Evolutionary conservation across 35 echinoderm and acorn worm species (phyloP), one percentile per base, ranked within the genome.

Genomic region (Patiria miniata): DNA sequence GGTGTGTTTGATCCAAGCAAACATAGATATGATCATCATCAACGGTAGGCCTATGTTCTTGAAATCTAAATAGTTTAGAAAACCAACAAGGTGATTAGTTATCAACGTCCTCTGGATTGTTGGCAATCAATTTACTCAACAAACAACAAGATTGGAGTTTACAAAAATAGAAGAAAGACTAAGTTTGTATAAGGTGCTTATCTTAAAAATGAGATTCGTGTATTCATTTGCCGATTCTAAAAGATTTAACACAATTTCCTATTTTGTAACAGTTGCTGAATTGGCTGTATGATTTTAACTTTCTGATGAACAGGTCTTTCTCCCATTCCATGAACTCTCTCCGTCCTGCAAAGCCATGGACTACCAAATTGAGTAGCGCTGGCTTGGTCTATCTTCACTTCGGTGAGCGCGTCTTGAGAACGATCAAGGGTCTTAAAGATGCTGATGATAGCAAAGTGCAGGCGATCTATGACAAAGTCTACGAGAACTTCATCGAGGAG

Each of bases 401-500:
- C 77, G 96, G 93, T 16, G 86, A 92, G 33, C 56, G 87, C 51
- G 79, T 99, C 14, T 60, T 99, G 21, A 23, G 81, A 33, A 38
- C 78, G 28, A 56, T 92, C 32, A 83, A 92, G 39, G 83, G 78
- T 39, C 19, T 73, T 26, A n/a, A 56, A 1, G 56, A 61, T 32
- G 53, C 61, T 0, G 85, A 90, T 77, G 77, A 95, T 16, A 39
- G 14, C 4, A 86, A 86, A 16, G 52, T 89, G n/a, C 37, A 47
- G 55, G 86, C 90, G 3, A 77, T 99, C n/a, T 99, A 86, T 86
- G 83, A 99, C 77, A 99, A 99, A 51, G 83, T 94, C 22, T 99
- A 99, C 89, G 96, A 99, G 86, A 99, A 99, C 53, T 99, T 99
- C 39, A 89, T 99, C 76, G 89, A 99, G 58, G 96, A 99, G 77